Base-by-base conservation (phyloP, 1,140 invertebrate species). In the Ooceraea biroi region DNA sequence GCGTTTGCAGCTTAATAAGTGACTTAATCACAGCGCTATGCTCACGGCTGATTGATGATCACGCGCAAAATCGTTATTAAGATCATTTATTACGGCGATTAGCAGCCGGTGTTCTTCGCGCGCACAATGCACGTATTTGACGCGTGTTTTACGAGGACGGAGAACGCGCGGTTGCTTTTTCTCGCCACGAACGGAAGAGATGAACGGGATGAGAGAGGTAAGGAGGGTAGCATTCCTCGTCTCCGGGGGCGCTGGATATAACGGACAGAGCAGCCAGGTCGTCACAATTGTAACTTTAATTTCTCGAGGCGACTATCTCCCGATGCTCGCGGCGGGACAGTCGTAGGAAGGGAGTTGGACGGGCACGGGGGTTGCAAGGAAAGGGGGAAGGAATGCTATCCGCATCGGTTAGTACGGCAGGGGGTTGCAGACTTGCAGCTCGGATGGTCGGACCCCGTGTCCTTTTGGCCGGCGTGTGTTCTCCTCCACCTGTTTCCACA, bases 281-380 rank as follows among this genome's bases (percentile, higher is more conserved):
- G 65, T 80, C 65, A 30, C 76, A 57, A 57, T 55, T 71, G 65
- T 71, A 80, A 80, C 65, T 71, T 80, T 80, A 80, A 80, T 80
- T 80, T 80, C 76, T 80, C 76, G 76, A 80, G 76, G 65, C 65
- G 76, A 80, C 65, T 58, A 69, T 80, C 76, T 46, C 36, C 36
- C 63, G 76, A 52, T 30, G 27, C 27, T 36, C 60, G 48, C 48
- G 61, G 61, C 25, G 41, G 44, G 44, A 12, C 52, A 46, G 25
- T 30, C 76, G 44, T 57, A 30, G 55, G 36, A 25, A 41, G 65
- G 50, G 63, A 78, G 48, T 68, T 17, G 76, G 22, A 44, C 55
- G 46, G 61, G 52, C 52, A 52, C 14, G 19, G 7, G 5, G 60
- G 14, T 12, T 1, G n/a, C n/a, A n/a, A n/a, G 14, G 46, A 5